Percentiles rank a stretch among this genome's conserved stretches.
phyloP scores from a whole-genome alignment of 2,888 invertebrate species.

The Oscheius sp. region DNA sequence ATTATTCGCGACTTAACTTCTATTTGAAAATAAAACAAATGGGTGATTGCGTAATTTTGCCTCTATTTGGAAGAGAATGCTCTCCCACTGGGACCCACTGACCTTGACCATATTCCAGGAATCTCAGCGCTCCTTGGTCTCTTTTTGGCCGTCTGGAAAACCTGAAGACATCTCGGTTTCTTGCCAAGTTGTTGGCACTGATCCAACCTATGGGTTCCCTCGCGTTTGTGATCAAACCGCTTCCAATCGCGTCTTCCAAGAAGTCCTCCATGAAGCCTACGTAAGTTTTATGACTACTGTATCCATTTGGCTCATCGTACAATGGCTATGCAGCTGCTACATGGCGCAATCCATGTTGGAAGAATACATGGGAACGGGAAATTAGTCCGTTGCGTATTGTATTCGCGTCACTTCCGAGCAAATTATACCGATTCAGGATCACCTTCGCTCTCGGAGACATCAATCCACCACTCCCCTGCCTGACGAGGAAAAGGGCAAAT shows the following conservation, averaged over 20 bases:
- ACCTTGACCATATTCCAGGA: constrained; percentile 31
- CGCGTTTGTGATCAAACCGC: constrained; percentile 59
- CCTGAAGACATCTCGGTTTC: constrained; percentile 51
- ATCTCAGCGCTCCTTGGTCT: constrained; percentile 30
- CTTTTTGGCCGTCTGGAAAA: constrained; percentile 40
- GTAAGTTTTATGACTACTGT: background rate
- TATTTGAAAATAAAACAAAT: background rate
- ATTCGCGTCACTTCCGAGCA: constrained; percentile 2
- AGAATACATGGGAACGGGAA: constrained; percentile 17
- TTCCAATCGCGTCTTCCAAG: constrained; percentile 44
- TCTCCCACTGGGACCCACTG: constrained; percentile 21
- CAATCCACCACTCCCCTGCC: constrained; percentile 18
- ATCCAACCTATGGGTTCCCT: constrained; percentile 64
- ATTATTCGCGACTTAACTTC: background rate
- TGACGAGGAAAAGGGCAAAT: constrained; percentile 27
- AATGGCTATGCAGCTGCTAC: constrained; percentile 6
- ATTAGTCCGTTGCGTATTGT: background rate
- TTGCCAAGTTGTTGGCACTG: constrained; percentile 59
- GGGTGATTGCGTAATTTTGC: background rate
- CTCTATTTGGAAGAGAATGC: background rate
- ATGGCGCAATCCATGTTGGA: background rate
- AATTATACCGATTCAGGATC: background rate
- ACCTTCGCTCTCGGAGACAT: constrained; percentile 20
- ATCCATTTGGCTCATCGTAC: background rate
- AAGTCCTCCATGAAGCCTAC: constrained; percentile 24